phyloP scores from a whole-genome alignment of 1,140 invertebrate species.

The Drosophila ohnishii region DNA sequence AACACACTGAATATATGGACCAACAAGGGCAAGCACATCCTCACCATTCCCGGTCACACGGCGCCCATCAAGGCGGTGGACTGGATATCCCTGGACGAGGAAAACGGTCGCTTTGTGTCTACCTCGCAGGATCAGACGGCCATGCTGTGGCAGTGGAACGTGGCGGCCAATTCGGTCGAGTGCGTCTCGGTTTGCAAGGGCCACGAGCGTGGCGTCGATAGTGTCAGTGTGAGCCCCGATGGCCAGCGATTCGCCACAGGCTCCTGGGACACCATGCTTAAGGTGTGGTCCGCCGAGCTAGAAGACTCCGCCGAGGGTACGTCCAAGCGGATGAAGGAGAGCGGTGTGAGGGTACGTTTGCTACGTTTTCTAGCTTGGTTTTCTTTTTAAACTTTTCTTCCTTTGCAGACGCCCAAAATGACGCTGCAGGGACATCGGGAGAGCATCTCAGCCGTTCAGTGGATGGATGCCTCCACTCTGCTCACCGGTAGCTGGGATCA shows the following conservation, averaged over 20 bases:
- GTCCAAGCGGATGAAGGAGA: constrained; percentile 79
- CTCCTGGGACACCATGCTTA: constrained; percentile 94
- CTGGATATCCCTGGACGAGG: constrained; percentile 90
- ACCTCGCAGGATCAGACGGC: constrained; percentile 97
- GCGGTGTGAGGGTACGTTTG: constrained; percentile 84
- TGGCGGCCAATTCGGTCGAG: constrained; percentile 89
- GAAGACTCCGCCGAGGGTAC: constrained; percentile 80
- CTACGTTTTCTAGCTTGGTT: background rate
- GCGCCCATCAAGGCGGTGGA: constrained; percentile 93
- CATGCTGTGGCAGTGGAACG: constrained; percentile 95
- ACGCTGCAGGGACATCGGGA: constrained; percentile 97
- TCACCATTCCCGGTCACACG: constrained; percentile 93
- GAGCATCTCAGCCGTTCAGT: constrained; percentile 92
- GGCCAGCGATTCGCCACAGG: constrained; percentile 91
- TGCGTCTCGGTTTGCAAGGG: constrained; percentile 92
- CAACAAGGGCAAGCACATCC: constrained; percentile 90
- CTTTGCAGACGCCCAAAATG: constrained; percentile 89
- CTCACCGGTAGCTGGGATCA: constrained; percentile 97
- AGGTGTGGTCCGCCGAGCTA: constrained; percentile 89
- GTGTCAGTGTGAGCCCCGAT: constrained; percentile 89
- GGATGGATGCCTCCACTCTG: constrained; percentile 90
- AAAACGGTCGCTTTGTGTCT: constrained; percentile 89
- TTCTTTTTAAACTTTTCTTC: background rate
- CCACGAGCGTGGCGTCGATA: constrained; percentile 94
- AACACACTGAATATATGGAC: constrained; percentile 96